phyloP scores from a whole-genome alignment of 2,888 invertebrate genomes.

The Drosophila pegasa region DNA sequence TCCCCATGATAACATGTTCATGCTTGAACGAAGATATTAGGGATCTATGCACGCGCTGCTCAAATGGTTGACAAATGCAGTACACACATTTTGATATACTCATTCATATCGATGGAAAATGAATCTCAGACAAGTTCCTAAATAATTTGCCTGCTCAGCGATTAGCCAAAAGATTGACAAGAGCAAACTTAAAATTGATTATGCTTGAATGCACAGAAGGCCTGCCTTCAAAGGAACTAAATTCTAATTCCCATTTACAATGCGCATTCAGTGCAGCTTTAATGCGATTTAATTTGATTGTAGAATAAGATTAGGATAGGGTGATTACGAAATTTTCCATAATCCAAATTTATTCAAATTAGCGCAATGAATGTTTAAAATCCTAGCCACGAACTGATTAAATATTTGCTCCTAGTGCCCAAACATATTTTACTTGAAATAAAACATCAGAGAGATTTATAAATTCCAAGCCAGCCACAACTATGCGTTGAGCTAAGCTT shows the following conservation, averaged over 20 bases:
- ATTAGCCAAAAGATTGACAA: not conserved
- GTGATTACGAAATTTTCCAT: not conserved
- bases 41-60: no score
- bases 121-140: not conserved
- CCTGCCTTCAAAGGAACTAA: no score
- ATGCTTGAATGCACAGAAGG: not conserved
- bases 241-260: not conserved
- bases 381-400: not conserved
- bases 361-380: not conserved
- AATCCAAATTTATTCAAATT: not conserved
- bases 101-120: no score
- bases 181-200: conserved; percentile 15
- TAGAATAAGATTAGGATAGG: not conserved
- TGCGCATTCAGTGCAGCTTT: not conserved
- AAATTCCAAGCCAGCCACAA: not conserved
- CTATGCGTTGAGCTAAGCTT: not conserved
- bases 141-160: not conserved
- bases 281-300: not conserved
- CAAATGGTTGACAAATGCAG: no score
- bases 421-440: not conserved
- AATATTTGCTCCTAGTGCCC: not conserved
- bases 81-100: no score
- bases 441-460: not conserved
- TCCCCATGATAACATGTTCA: no score
- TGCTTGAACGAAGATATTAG: no score